Evolutionary conservation across 2,113 vertebrate genomes (phyloP).

Genomic region (Caranx melampygus): DNA sequence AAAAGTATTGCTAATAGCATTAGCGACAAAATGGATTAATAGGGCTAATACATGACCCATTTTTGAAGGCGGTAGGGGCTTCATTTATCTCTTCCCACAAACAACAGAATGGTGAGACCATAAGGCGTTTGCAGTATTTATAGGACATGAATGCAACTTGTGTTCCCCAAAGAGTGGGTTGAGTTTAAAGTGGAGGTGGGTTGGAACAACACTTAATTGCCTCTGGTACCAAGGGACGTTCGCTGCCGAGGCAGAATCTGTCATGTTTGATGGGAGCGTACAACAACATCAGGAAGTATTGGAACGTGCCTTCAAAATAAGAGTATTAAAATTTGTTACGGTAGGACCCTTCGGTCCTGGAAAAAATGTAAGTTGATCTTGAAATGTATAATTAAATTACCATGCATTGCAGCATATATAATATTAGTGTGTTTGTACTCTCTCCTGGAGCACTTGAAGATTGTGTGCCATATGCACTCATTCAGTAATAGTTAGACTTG

Average conservation of each 20-base stretch:
- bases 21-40: neutral
- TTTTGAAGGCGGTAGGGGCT: neutral
- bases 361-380: too few relatives aligned
- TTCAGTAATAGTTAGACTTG: too few relatives aligned
- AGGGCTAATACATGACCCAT: too few relatives aligned
- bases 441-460: too few relatives aligned
- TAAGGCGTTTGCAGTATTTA: too few relatives aligned
- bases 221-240: neutral
- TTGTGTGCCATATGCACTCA: too few relatives aligned
- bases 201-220: neutral
- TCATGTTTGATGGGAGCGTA: neutral
- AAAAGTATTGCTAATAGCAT: neutral
- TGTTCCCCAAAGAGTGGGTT: slow-evolving; percentile 11
- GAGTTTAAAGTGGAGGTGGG: neutral
- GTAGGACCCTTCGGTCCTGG: too few relatives aligned
- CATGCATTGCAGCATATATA: too few relatives aligned
- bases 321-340: neutral
- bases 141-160: slow-evolving; percentile 28
- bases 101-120: neutral
- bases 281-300: neutral
- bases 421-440: too few relatives aligned
- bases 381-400: too few relatives aligned
- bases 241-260: neutral
- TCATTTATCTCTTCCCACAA: neutral
- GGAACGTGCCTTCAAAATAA: slow-evolving; percentile 8